Evolutionary conservation across 1,140 invertebrate species (phyloP), one percentile per base, ranked within the genome.

Genomic region (Eubasilissa regina): DNA sequence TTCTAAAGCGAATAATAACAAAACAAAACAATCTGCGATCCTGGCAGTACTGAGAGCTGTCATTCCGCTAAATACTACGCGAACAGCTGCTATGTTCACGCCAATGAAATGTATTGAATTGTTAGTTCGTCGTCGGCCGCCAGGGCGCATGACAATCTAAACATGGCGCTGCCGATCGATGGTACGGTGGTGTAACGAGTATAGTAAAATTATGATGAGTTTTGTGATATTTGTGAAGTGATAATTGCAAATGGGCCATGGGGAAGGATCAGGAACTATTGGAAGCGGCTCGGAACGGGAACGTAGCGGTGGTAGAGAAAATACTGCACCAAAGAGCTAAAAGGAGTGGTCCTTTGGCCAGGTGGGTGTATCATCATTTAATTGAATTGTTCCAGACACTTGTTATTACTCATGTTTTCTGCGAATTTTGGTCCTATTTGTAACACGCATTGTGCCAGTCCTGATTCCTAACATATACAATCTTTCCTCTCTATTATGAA

Each of bases 181-280:
- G 93, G 93, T 93, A 87, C 90, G 90, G 89, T 91, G 89, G 88
- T 89, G 89, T 89, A 89, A 91, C 90, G 91, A 35, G 89, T 90
- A 90, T 90, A 11, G 68, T 78, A 73, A 72, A 21, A 35, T 43
- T 19, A 77, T 35, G 60, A 77, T 77, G 82, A 84, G 84, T 80
- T 84, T 81, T 84, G 85, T 88, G 85, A 85, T 87, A 81, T 85
- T 85, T 85, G 87, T 86, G 85, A 86, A 86, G 83, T 85, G 84
- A 75, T 83, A 85, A 82, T 86, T 89, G 89, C 92, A 91, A 90
- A 92, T 92, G 91, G 90, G 90, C 89, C 89, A 97, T 99, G 96
- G 97, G 97, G 86, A 97, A 97, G 90, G 97, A 98, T 88, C 95
- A 97, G 88, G 97, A 98, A 90, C 92, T 99, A 88, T 92, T 99